Conservation (phyloP, 2,888 invertebrate species). For the Campoplex nolae region DNA sequence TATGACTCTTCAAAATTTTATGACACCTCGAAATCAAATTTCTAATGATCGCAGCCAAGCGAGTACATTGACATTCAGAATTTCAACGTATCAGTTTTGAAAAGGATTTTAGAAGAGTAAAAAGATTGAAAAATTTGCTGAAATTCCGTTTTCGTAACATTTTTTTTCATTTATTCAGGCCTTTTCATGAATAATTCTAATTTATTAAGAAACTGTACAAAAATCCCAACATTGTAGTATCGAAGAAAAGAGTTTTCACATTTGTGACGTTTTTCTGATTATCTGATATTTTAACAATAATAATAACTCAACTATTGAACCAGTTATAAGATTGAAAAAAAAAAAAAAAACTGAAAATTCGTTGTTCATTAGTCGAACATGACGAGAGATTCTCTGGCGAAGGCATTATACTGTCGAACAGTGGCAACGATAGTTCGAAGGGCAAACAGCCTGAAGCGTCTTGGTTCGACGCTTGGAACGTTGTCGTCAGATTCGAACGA, state of each 20-base stretch:
- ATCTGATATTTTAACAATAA: not conserved
- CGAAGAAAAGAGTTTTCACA: not conserved
- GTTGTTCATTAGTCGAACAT: constrained; percentile 88
- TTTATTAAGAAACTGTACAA: no score
- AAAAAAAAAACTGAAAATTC: not conserved
- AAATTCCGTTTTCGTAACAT: no score
- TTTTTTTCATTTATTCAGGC: no score
- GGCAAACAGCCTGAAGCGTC: constrained; percentile 95
- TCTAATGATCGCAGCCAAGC: no score
- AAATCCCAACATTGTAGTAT: not conserved
- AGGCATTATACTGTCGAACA: constrained; percentile 97
- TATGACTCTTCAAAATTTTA: no score
- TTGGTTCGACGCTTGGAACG: constrained; percentile 93
- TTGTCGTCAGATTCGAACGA: constrained; percentile 96
- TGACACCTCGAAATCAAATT: no score
- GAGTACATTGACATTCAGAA: no score
- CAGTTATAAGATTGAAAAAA: not conserved
- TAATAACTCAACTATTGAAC: not conserved
- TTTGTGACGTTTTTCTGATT: not conserved
- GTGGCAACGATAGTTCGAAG: constrained; percentile 97
- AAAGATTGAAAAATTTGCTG: no score
- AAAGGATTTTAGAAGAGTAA: no score
- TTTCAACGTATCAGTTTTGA: no score
- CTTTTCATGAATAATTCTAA: no score
- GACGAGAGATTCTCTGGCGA: constrained; percentile 95